Evolutionary conservation across 2,797 vertebrate species (phyloP).

Genomic region (Leptatherina wallacei): DNA sequence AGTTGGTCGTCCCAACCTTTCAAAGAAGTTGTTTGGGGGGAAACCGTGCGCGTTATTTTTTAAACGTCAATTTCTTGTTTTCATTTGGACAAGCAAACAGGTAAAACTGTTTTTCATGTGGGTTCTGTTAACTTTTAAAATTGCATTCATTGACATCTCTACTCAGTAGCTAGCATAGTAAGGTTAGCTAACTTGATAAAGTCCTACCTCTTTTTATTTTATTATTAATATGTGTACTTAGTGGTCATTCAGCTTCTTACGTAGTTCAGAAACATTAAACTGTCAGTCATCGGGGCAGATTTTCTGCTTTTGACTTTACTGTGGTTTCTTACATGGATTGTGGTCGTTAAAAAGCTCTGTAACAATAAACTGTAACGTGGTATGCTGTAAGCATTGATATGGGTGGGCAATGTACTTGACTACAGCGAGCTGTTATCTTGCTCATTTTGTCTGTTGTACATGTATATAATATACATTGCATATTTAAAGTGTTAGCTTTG

Average conservation of each 20-base stretch:
- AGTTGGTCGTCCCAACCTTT: conserved; percentile 56
- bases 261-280: background rate
- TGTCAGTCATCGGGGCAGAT: background rate
- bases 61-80: conserved; percentile 57
- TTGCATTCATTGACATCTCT: conserved; percentile 40
- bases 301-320: background rate
- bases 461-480: background rate
- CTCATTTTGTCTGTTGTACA: conserved; percentile 19
- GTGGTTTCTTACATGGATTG: background rate
- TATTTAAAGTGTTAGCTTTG: background rate
- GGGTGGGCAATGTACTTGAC: conserved; percentile 50
- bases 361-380: conserved; percentile 57
- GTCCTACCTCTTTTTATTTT: conserved; percentile 62
- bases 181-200: conserved; percentile 73
- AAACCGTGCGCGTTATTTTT: conserved; percentile 52
- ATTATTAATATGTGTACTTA: conserved; percentile 28
- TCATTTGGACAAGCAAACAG: conserved; percentile 70
- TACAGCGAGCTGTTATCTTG: conserved; percentile 14
- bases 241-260: background rate
- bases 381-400: conserved; percentile 37
- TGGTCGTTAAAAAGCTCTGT: conserved; percentile 4
- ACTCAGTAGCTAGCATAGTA: conserved; percentile 62
- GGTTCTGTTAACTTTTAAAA: conserved; percentile 46
- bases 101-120: conserved; percentile 54
- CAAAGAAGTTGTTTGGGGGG: conserved; percentile 55